These are phyloP conservation scores for Eumerus sabulonum DNA, from an alignment of 2,888 invertebrate genomes.

Conservation along the genomic window DNA sequence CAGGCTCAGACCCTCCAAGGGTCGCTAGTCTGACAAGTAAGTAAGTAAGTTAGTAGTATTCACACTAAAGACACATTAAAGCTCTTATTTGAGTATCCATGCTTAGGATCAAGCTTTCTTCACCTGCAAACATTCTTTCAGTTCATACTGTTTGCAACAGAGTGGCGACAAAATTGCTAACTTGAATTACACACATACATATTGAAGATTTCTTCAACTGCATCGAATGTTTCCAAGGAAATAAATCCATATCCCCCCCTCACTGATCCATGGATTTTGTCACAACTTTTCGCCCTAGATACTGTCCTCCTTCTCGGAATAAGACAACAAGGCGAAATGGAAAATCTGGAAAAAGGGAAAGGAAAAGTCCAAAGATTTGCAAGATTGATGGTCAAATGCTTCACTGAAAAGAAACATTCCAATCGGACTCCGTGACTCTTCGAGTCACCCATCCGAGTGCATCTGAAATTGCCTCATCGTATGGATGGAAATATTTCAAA, in stretches of 20 bases:
- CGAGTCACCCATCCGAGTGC: slow-evolving; percentile 19
- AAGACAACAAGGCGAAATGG: too few relatives aligned
- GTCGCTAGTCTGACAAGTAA: too few relatives aligned
- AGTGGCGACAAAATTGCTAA: too few relatives aligned
- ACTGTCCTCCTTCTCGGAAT: too few relatives aligned
- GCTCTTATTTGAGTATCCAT: too few relatives aligned
- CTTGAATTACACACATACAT: slow-evolving; percentile 15
- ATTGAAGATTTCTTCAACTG: slow-evolving; percentile 33
- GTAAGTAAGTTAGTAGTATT: too few relatives aligned
- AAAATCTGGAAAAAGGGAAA: not conserved
- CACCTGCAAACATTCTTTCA: too few relatives aligned
- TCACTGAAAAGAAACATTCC: slow-evolving; percentile 30
- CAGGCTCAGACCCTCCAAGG: too few relatives aligned
- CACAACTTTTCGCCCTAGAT: not conserved
- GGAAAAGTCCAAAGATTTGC: slow-evolving; percentile 16
- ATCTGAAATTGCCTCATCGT: slow-evolving; percentile 29
- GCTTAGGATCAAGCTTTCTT: too few relatives aligned
- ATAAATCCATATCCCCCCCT: not conserved
- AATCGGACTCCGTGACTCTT: slow-evolving; percentile 9
- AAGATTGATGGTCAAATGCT: slow-evolving; percentile 50
- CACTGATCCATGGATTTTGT: not conserved
- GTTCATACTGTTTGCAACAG: too few relatives aligned
- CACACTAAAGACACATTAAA: too few relatives aligned
- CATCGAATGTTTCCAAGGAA: slow-evolving; percentile 20
- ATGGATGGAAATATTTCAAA: slow-evolving; percentile 18